A percentile compares a stretch with the other conserved stretches of the same genome.
These are phyloP conservation scores for Amblyopsis hoosieri DNA, from an alignment of 2,797 vertebrate genomes.

Conservation along the genomic window DNA sequence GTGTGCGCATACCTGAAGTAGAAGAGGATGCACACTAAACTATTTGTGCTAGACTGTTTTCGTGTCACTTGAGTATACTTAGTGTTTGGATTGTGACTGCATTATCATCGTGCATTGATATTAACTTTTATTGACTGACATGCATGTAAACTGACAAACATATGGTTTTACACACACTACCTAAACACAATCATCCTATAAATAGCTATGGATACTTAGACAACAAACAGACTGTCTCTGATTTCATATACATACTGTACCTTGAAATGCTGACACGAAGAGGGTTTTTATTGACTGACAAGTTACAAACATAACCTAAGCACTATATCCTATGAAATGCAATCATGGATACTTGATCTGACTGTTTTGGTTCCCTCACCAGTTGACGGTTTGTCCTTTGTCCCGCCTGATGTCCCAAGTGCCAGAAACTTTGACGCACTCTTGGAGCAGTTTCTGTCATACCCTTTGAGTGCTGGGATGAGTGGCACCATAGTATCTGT, in stretches of 20 bases:
- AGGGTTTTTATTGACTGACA: no score
- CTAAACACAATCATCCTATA: constrained; percentile 1
- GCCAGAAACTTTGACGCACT: constrained; percentile 83
- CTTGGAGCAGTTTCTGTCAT: constrained; percentile 70
- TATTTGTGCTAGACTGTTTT: no score
- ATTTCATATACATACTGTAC: no score
- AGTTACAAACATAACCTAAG: neutral
- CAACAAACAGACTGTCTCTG: neutral
- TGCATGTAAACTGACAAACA: no score
- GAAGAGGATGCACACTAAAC: no score
- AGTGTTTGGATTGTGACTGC: no score
- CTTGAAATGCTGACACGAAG: no score
- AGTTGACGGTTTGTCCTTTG: constrained; percentile 83
- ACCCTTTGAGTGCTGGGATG: constrained; percentile 58
- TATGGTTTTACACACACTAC: no score
- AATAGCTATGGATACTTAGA: neutral
- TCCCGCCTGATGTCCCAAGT: constrained; percentile 81
- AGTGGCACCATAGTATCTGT: constrained; percentile 14
- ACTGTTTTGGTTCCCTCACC: constrained; percentile 30
- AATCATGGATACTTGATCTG: neutral
- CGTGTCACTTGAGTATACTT: no score
- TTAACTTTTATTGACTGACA: no score
- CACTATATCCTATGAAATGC: constrained; percentile 3
- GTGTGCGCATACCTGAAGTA: neutral
- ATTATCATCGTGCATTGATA: no score